Evolutionary conservation across 1,140 invertebrate species (phyloP).

Genomic region (Achatina immaculata): DNA sequence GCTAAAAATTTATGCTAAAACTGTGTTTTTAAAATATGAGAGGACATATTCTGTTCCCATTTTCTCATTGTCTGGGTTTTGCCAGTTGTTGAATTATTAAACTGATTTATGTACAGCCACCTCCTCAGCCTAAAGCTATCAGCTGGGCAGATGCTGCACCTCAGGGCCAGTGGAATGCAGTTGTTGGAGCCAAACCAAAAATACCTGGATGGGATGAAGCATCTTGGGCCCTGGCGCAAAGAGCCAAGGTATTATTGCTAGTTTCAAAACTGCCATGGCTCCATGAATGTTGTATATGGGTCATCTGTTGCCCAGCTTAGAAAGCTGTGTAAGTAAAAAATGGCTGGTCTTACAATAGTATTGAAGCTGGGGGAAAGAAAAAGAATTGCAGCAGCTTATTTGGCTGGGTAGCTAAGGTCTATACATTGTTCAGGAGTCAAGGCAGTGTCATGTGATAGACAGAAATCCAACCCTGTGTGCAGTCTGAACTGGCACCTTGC

Average conservation of each 20-base stretch:
- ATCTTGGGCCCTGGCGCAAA: constrained; percentile 21
- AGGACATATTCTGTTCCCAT: no score
- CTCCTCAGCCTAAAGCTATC: constrained; percentile 51
- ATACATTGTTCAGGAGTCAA: not conserved
- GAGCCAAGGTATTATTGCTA: constrained; percentile 15
- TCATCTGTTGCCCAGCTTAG: not conserved
- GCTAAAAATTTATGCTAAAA: no score
- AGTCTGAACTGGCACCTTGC: constrained; percentile 20
- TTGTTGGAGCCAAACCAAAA: constrained; percentile 75
- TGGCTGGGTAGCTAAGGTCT: not conserved
- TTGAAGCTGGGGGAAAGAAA: no score
- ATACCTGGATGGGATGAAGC: constrained; percentile 62
- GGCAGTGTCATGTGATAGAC: not conserved
- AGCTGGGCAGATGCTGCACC: constrained; percentile 57
- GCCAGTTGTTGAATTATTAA: no score
- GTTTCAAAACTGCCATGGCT: not conserved
- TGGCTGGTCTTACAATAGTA: no score
- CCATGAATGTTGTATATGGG: not conserved
- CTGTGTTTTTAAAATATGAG: no score
- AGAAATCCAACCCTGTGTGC: not conserved
- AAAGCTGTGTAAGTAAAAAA: no score
- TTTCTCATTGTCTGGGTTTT: no score
- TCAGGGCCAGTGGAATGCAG: constrained; percentile 60
- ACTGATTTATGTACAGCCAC: not conserved
- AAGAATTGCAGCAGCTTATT: no score